Conservation (phyloP, 2,888 invertebrate species). For the Lamellibrachia satsuma region DNA sequence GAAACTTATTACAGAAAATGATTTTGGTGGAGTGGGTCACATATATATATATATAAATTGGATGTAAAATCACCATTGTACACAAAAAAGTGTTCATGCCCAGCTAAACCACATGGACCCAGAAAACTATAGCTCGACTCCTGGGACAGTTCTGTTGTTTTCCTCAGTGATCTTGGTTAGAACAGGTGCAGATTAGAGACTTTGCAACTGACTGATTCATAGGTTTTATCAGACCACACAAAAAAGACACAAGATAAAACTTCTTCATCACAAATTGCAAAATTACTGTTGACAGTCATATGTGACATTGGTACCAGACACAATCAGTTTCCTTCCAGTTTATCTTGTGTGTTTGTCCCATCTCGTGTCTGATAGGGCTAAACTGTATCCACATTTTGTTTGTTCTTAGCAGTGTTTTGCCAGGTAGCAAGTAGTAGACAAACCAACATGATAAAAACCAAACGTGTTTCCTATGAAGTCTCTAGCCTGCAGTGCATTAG, state of each 20-base stretch:
- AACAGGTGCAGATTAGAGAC: background rate
- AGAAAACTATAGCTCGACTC: too few species aligned
- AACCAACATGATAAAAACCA: background rate
- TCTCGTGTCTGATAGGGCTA: background rate
- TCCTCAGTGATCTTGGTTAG: background rate
- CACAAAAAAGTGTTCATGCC: too few species aligned
- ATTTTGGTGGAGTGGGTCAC: too few species aligned
- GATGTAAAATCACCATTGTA: too few species aligned
- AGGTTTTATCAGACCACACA: background rate
- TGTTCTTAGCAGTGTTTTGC: background rate
- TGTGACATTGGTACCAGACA: background rate
- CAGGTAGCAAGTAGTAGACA: background rate
- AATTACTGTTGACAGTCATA: background rate
- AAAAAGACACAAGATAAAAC: background rate
- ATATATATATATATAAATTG: too few species aligned
- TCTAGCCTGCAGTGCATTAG: background rate
- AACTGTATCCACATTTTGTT: background rate
- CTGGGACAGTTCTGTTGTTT: background rate
- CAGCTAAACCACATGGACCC: too few species aligned
- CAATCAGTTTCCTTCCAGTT: background rate
- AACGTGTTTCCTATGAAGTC: background rate
- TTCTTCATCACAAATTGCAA: background rate
- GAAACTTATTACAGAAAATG: too few species aligned
- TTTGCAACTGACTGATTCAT: background rate
- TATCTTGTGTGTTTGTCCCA: background rate